Percentiles rank a stretch among this genome's conserved stretches.
Evolutionary conservation across 2,113 vertebrate genomes (phyloP).

Genomic region (Dicrurus megarhynchus): DNA sequence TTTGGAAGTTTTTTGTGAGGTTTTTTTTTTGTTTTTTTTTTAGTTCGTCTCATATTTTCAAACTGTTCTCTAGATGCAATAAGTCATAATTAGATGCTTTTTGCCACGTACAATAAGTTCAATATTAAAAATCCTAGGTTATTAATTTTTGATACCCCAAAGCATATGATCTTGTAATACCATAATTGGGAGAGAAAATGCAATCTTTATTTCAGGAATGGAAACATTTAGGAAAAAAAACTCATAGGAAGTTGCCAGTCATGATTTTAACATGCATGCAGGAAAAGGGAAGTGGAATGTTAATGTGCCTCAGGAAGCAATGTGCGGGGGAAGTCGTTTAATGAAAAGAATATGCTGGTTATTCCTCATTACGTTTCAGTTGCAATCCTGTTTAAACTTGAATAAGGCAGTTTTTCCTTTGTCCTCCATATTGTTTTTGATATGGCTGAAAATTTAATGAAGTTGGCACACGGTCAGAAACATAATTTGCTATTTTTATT

Average conservation of each 20-base stretch:
- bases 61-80: background rate
- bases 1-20: background rate
- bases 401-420: conserved; percentile 53
- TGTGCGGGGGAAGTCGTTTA: background rate
- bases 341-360: background rate
- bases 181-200: background rate
- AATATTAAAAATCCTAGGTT: conserved; percentile 1
- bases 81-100: background rate
- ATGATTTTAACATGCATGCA: background rate
- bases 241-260: background rate
- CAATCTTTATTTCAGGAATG: background rate
- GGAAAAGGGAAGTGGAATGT: background rate
- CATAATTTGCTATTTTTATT: conserved; percentile 81
- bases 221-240: background rate
- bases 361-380: background rate
- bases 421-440: conserved; percentile 49
- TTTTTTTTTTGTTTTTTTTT: background rate
- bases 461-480: conserved; percentile 71
- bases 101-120: background rate
- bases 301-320: background rate
- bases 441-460: conserved; percentile 72
- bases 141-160: background rate
- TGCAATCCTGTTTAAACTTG: background rate
- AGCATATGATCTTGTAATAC: background rate
- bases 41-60: background rate